Evolutionary conservation across 2,113 vertebrate species (phyloP).

Genomic region (Anarrhichthys ocellatus): DNA sequence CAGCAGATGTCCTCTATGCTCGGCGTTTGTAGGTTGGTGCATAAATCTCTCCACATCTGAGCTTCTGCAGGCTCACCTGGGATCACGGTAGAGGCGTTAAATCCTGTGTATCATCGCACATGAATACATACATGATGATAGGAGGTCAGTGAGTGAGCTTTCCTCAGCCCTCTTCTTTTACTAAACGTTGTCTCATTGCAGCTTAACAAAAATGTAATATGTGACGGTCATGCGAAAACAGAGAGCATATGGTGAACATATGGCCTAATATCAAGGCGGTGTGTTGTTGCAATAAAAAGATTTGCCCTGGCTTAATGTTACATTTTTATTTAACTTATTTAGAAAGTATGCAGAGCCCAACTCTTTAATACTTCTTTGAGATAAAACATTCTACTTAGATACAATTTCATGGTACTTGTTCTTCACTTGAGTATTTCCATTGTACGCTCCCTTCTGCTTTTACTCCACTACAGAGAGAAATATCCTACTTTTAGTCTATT

Average conservation of each 20-base stretch:
- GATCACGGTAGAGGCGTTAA: constrained; percentile 5
- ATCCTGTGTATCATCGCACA: not conserved
- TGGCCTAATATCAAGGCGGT: constrained; percentile 1
- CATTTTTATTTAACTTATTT: not conserved
- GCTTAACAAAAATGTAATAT: constrained; percentile 5
- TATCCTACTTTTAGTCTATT: not conserved
- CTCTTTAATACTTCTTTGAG: not conserved
- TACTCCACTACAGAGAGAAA: not conserved
- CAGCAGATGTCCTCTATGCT: constrained; percentile 36
- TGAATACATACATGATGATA: not conserved
- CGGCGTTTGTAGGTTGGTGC: constrained; percentile 24
- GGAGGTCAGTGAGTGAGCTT: not conserved
- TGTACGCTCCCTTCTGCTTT: not conserved
- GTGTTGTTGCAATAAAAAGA: constrained; percentile 1
- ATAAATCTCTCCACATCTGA: constrained; percentile 13
- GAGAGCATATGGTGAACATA: constrained; percentile 29
- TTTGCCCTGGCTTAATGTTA: not conserved
- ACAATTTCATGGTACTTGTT: not conserved
- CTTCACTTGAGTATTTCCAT: not conserved
- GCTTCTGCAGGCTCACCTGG: constrained; percentile 7
- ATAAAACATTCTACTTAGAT: not conserved
- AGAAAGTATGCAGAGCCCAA: not conserved
- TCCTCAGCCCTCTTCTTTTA: not conserved
- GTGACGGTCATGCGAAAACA: constrained; percentile 9
- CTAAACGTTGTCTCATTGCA: constrained; percentile 15